Conservation (phyloP, 2,797 vertebrate genomes). For the Hirundo rustica region DNA sequence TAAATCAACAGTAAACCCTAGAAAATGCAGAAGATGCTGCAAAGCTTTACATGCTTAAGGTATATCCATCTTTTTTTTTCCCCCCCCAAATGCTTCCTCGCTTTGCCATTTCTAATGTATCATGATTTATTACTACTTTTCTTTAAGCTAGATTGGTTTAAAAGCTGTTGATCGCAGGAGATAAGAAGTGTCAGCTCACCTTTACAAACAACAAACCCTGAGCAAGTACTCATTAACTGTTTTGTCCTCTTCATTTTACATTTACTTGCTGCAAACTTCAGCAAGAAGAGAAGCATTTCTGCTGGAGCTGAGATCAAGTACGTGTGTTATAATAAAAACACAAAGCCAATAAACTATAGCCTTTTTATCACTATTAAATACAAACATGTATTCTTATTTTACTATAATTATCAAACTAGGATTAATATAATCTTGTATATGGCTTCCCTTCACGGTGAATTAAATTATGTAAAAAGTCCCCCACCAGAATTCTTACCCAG, state of each 20-base stretch:
- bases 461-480: constrained; percentile 68
- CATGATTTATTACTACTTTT: neutral
- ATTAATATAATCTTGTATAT: constrained; percentile 72
- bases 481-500: constrained; percentile 66
- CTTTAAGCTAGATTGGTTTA: constrained; percentile 9
- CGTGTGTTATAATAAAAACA: neutral
- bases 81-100: neutral
- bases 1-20: constrained; percentile 51
- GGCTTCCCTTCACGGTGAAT: constrained; percentile 63
- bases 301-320: neutral
- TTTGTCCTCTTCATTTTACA: neutral
- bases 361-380: constrained; percentile 58
- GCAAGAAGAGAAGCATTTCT: neutral
- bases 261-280: neutral
- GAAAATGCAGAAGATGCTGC: constrained; percentile 43
- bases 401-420: constrained; percentile 68
- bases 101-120: neutral
- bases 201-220: neutral
- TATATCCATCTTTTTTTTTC: neutral
- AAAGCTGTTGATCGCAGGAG: neutral
- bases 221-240: neutral
- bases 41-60: constrained; percentile 15
- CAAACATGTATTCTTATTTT: constrained; percentile 57
- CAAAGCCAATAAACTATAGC: constrained; percentile 30
- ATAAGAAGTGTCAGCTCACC: neutral